Conservation (phyloP, 2,113 vertebrate genomes). For the Misgurnus mizolepis region DNA sequence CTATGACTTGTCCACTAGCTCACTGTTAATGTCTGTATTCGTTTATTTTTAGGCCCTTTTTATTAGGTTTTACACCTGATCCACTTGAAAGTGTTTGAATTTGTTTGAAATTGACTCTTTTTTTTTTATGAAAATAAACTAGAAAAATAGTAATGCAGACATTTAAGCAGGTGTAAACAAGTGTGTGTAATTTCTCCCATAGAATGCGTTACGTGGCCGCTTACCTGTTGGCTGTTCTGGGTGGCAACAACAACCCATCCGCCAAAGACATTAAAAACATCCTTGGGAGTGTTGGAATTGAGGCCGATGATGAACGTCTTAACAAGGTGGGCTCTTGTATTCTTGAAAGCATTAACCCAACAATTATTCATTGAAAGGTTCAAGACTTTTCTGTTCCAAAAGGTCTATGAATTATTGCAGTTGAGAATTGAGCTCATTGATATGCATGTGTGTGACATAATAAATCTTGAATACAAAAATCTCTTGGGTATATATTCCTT, state of each 20-base stretch:
- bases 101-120: too few relatives aligned
- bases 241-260: constrained; percentile 78
- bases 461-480: neutral
- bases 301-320: constrained; percentile 79
- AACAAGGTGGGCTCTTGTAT: constrained; percentile 67
- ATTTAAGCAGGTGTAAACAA: neutral
- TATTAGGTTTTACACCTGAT: neutral
- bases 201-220: constrained; percentile 90
- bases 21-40: too few relatives aligned
- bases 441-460: neutral
- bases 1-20: too few relatives aligned
- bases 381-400: too few relatives aligned
- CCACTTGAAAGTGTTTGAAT: neutral
- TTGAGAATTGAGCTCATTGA: neutral
- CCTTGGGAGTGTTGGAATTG: constrained; percentile 80
- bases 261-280: constrained; percentile 81
- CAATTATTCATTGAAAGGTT: neutral
- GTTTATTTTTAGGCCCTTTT: too few relatives aligned
- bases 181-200: neutral
- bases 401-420: too few relatives aligned
- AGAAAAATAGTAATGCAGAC: neutral
- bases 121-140: neutral
- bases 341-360: neutral
- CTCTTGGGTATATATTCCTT: neutral
- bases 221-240: constrained; percentile 82